Evolutionary conservation across 2,113 vertebrate species (phyloP).

Genomic region (Nothocercus julius): DNA sequence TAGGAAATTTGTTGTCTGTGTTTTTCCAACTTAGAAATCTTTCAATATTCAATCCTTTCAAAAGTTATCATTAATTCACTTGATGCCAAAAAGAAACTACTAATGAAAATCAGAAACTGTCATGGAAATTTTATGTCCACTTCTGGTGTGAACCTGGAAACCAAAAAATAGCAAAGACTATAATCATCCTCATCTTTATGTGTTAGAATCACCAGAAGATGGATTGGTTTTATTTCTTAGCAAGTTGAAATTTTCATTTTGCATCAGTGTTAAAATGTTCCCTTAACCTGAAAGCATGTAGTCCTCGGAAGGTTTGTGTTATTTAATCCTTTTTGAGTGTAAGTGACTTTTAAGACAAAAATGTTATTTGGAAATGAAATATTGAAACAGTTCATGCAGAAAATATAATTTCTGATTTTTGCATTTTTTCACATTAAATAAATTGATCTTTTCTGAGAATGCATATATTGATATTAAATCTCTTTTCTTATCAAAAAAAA

Average conservation of each 20-base stretch:
- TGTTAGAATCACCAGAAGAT: neutral
- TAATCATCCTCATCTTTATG: neutral
- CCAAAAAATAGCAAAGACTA: neutral
- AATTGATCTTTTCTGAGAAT: neutral
- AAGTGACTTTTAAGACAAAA: neutral
- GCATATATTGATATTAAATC: neutral
- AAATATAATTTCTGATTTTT: neutral
- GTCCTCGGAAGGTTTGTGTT: neutral
- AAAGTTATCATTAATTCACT: neutral
- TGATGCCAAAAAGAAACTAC: neutral
- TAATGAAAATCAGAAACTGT: neutral
- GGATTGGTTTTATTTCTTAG: neutral
- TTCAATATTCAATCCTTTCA: neutral
- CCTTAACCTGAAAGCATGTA: neutral
- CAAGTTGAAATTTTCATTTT: neutral
- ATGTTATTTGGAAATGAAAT: neutral
- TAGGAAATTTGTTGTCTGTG: conserved; percentile 13
- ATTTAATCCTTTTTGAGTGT: neutral
- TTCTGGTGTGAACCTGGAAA: neutral
- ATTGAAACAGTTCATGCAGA: neutral
- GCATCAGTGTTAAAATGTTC: neutral
- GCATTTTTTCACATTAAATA: neutral
- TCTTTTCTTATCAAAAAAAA: neutral
- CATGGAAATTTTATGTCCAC: neutral
- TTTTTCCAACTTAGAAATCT: conserved; percentile 35